Conservation (phyloP, 2,888 invertebrate species). For the Elmis aenea region DNA sequence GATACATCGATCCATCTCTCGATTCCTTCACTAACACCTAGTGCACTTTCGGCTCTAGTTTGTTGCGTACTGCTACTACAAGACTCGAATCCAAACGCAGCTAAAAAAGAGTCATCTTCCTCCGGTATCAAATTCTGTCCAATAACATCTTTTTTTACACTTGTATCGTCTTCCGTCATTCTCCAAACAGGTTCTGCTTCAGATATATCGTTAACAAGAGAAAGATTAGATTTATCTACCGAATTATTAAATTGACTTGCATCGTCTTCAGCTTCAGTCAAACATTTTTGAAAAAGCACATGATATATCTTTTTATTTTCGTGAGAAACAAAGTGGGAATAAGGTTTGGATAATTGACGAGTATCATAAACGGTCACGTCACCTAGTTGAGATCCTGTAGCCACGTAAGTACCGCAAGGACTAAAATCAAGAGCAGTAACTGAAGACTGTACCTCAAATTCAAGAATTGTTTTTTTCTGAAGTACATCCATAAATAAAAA, state of each 20-base stretch:
- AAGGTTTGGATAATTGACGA: conserved; percentile 49
- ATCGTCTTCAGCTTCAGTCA: no score
- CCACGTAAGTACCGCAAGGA: conserved; percentile 48
- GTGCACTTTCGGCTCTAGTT: no score
- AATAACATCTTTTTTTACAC: background rate
- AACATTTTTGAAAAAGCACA: conserved; percentile 50
- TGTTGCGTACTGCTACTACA: no score
- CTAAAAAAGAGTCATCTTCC: conserved; percentile 34
- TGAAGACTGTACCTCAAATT: conserved; percentile 34
- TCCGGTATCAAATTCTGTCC: conserved; percentile 8
- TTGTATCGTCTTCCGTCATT: background rate
- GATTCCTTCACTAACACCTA: no score
- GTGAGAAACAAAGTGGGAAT: no score
- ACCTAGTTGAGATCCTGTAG: conserved; percentile 55
- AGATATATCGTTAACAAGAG: no score
- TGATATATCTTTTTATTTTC: conserved; percentile 47
- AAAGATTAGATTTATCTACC: no score
- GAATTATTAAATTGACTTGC: no score
- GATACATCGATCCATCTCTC: no score
- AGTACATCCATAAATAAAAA: conserved; percentile 54
- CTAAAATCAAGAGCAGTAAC: conserved; percentile 40
- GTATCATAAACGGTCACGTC: conserved; percentile 52
- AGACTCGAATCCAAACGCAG: conserved; percentile 30
- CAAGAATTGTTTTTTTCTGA: conserved; percentile 42
- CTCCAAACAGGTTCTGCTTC: no score